These are phyloP conservation scores for Pachymerium ferrugineum DNA, from an alignment of 2,888 invertebrate genomes.

Conservation along the genomic window DNA sequence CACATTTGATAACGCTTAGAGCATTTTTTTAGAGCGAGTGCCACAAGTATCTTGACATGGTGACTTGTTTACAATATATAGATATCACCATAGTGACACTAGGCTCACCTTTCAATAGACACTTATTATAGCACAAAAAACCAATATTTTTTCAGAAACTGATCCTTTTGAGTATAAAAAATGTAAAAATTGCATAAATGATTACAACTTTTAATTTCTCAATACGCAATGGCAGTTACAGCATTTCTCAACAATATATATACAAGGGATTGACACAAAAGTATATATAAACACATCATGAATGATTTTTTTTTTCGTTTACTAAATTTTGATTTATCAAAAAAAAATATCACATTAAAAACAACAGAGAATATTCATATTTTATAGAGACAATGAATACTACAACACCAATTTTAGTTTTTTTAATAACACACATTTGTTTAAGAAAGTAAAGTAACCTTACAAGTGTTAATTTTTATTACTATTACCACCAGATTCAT, in stretches of 20 bases:
- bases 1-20: no score
- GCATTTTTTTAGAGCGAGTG: no score
- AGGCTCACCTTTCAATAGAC: no score
- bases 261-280: background rate
- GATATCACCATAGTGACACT: no score
- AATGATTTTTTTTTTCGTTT: constrained; percentile 3
- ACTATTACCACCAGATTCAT: no score
- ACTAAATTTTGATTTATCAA: constrained; percentile 3
- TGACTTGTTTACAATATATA: no score
- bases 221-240: background rate
- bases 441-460: no score
- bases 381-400: background rate
- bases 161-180: no score
- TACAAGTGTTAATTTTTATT: no score
- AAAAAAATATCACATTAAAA: constrained; percentile 16
- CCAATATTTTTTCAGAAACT: no score
- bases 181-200: background rate
- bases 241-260: constrained; percentile 7
- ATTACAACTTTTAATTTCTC: background rate
- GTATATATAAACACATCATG: background rate
- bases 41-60: no score
- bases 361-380: background rate
- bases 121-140: no score
- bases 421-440: background rate
- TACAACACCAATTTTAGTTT: background rate